Evolutionary conservation across 2,113 vertebrate genomes (phyloP).

Genomic region (Sterna hirundo): DNA sequence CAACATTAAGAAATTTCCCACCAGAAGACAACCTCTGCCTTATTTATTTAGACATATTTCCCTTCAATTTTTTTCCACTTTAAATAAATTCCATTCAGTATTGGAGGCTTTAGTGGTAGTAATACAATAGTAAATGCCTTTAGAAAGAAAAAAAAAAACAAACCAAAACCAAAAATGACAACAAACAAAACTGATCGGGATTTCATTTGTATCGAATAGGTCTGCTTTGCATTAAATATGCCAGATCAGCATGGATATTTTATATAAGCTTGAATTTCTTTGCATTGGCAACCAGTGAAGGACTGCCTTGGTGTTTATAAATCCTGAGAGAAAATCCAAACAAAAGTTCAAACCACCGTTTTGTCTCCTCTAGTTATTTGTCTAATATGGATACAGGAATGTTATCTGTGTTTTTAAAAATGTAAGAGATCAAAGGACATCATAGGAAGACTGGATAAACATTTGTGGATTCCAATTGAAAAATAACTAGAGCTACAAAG

Average conservation of each 20-base stretch:
- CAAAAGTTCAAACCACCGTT: background rate
- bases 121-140: background rate
- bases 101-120: background rate
- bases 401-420: slow-evolving; percentile 4
- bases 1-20: slow-evolving; percentile 4
- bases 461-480: background rate
- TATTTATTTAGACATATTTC: background rate
- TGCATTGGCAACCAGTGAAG: background rate
- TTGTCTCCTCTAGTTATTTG: background rate
- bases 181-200: background rate
- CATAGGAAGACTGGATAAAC: slow-evolving; percentile 6
- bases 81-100: background rate
- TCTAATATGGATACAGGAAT: background rate
- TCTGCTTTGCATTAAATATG: background rate
- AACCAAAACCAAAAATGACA: too few relatives aligned
- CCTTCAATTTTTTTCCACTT: background rate
- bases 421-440: slow-evolving; percentile 6
- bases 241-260: background rate
- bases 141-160: background rate
- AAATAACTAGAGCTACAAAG: background rate
- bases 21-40: background rate
- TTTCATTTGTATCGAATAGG: background rate
- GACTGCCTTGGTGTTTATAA: background rate
- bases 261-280: background rate
- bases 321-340: slow-evolving; percentile 27